These are phyloP conservation scores for Eugnorisma glareosa DNA, from an alignment of 2,888 invertebrate species.

Conservation along the genomic window DNA sequence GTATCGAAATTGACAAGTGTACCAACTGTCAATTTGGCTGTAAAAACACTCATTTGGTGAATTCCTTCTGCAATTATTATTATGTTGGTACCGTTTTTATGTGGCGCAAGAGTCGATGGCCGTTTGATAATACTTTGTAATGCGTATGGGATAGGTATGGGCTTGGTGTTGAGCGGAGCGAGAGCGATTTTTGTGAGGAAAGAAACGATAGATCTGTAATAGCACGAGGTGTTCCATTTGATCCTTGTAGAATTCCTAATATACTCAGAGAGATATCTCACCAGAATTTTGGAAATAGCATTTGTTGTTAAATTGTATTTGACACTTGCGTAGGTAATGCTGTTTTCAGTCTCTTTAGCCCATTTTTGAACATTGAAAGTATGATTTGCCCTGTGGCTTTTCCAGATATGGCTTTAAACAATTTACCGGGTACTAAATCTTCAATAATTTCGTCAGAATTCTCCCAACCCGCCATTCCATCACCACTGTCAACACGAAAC, in stretches of 20 bases:
- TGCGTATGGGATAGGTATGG: constrained; percentile 41
- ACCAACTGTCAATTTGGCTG: constrained; percentile 29
- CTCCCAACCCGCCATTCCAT: constrained; percentile 45
- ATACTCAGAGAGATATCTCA: background rate
- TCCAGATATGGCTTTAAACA: background rate
- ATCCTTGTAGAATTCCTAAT: background rate
- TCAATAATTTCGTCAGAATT: background rate
- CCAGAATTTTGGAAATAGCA: no score
- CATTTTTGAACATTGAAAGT: background rate
- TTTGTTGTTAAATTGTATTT: background rate
- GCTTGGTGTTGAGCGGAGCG: constrained; percentile 53
- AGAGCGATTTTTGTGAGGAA: constrained; percentile 18
- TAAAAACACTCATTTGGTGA: constrained; percentile 57
- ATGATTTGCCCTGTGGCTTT: background rate
- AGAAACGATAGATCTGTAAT: background rate
- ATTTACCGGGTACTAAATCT: no score
- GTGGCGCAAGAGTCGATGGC: constrained; percentile 64
- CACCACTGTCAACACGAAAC: constrained; percentile 31
- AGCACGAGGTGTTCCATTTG: background rate
- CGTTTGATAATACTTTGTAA: constrained; percentile 68
- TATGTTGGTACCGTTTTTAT: constrained; percentile 63
- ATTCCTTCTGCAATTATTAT: constrained; percentile 52
- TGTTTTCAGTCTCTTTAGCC: background rate
- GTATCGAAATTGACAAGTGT: constrained; percentile 26
- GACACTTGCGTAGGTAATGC: background rate